These are phyloP conservation scores for Netelia fuscicornis DNA, from an alignment of 2,888 invertebrate species.

Conservation along the genomic window DNA sequence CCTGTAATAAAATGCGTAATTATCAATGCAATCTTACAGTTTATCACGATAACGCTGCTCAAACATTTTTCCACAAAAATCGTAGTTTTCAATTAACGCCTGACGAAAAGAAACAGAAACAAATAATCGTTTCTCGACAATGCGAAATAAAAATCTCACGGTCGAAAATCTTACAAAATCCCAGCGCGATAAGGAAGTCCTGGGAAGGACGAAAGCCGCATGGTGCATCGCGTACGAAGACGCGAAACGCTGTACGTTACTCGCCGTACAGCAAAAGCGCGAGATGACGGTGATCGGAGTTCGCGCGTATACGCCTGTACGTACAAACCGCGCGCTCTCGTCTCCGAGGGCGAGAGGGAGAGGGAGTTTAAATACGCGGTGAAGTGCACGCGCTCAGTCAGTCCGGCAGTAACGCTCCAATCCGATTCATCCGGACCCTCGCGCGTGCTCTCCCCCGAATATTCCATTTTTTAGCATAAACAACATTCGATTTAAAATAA, in stretches of 20 bases:
- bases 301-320: conserved; percentile 50
- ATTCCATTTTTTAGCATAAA: conserved; percentile 50
- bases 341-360: conserved; percentile 78
- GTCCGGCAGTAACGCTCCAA: conserved; percentile 82
- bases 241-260: conserved; percentile 43
- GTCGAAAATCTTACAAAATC: not conserved
- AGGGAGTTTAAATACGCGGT: conserved; percentile 83
- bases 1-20: not conserved
- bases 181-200: not conserved
- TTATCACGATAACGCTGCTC: not conserved
- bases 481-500: conserved; percentile 6
- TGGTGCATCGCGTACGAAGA: conserved; percentile 34
- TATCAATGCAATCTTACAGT: not conserved
- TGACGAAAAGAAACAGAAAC: not conserved
- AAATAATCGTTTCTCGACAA: not conserved
- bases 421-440: conserved; percentile 78
- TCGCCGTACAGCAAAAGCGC: conserved; percentile 20
- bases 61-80: not conserved
- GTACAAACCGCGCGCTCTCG: conserved; percentile 40
- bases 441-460: conserved; percentile 58
- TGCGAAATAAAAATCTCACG: not conserved
- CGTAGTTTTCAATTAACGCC: not conserved
- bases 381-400: conserved; percentile 84
- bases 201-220: not conserved
- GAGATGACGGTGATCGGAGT: conserved; percentile 52